These are phyloP conservation scores for Triplophysa yarkandensis DNA, from an alignment of 2,797 vertebrate species.

Conservation along the genomic window DNA sequence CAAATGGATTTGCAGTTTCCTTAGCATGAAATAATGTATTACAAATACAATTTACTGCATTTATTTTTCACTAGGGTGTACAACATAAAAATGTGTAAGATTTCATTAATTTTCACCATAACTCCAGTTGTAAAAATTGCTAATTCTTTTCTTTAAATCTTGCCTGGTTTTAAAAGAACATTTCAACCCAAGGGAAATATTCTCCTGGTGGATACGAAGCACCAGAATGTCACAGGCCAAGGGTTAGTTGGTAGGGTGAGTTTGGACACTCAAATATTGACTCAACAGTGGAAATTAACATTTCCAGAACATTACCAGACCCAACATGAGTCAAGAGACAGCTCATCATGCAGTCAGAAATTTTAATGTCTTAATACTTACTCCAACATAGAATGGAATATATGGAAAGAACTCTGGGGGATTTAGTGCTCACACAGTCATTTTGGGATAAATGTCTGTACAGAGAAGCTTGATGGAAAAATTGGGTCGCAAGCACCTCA, in stretches of 20 bases:
- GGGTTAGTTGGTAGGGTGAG: not conserved
- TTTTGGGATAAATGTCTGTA: not conserved
- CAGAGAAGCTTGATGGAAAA: not conserved
- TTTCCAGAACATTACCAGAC: not conserved
- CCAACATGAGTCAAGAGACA: constrained; percentile 1
- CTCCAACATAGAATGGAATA: not conserved
- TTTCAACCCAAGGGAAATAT: not conserved
- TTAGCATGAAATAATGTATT: too few relatives aligned
- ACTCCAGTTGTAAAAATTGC: not conserved
- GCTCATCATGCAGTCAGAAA: constrained; percentile 4
- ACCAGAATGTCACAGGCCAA: not conserved
- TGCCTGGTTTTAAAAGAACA: not conserved
- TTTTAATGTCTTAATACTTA: not conserved
- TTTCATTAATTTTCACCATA: not conserved
- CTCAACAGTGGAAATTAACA: not conserved
- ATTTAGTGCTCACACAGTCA: not conserved
- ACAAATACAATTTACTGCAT: too few relatives aligned
- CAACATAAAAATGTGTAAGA: too few relatives aligned
- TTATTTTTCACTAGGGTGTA: too few relatives aligned
- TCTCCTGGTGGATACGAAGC: not conserved
- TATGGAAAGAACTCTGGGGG: not conserved
- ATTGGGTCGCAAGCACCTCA: not conserved
- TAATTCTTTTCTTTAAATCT: not conserved
- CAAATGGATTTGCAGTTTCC: too few relatives aligned
- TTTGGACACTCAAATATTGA: not conserved